Percentiles rank a stretch among this genome's conserved stretches.
Conservation (phyloP, 2,797 vertebrate genomes). For the Champsocephalus esox region DNA sequence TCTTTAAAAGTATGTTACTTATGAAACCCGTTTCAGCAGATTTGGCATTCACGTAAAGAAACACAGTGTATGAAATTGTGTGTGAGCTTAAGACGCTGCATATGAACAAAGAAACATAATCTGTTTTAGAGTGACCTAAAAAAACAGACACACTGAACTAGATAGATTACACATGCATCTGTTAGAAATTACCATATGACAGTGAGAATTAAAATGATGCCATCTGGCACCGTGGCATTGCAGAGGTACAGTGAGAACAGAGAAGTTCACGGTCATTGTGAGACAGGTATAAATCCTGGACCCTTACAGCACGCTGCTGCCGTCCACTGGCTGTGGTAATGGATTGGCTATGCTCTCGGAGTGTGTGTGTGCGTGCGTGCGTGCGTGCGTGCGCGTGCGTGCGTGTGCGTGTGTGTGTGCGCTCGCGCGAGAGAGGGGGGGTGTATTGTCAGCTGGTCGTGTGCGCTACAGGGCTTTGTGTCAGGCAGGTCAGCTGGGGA, state of each 20-base stretch:
- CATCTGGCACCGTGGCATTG: constrained; percentile 70
- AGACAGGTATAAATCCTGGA: constrained; percentile 78
- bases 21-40: neutral
- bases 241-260: constrained; percentile 72
- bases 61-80: neutral
- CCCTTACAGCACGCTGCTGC: constrained; percentile 59
- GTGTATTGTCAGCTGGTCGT: constrained; percentile 61
- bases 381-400: constrained; percentile 18
- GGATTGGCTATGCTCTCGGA: constrained; percentile 77
- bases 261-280: constrained; percentile 69
- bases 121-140: constrained; percentile 71
- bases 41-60: constrained; percentile 12
- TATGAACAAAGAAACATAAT: constrained; percentile 65
- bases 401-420: neutral
- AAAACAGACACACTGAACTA: constrained; percentile 73
- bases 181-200: constrained; percentile 78
- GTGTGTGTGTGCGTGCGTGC: constrained; percentile 26
- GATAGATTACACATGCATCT: constrained; percentile 77
- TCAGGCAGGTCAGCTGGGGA: constrained; percentile 75
- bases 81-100: constrained; percentile 16
- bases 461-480: constrained; percentile 68
- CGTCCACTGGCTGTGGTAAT: constrained; percentile 74
- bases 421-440: neutral
- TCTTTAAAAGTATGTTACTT: neutral
- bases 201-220: constrained; percentile 73